phyloP scores from a whole-genome alignment of 2,888 invertebrate species.

The Drosophila kanekoi region DNA sequence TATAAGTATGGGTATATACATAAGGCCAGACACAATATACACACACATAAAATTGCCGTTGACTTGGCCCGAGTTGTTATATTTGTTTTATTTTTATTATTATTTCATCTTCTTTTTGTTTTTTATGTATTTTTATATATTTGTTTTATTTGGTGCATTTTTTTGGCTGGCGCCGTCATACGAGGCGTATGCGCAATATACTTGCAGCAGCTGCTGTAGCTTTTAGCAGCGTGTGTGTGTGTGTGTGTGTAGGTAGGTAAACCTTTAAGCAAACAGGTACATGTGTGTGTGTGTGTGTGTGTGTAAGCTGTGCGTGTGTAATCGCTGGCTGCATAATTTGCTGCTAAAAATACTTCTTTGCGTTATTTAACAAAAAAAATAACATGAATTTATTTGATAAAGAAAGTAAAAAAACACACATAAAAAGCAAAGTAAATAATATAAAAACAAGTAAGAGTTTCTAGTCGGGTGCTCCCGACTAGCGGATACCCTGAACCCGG shows the following conservation, averaged over 20 bases:
- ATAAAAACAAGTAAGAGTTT: not conserved
- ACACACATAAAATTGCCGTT: constrained; percentile 27
- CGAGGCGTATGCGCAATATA: constrained; percentile 57
- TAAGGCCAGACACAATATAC: constrained; percentile 19
- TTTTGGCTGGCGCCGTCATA: constrained; percentile 52
- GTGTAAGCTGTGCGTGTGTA: constrained; percentile 39
- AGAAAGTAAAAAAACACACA: constrained; percentile 12
- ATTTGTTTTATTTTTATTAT: constrained; percentile 1
- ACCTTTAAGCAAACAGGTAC: constrained; percentile 27
- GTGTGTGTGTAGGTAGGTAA: constrained; percentile 27
- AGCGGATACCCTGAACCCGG: too few relatives aligned
- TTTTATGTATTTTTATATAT: constrained; percentile 15
- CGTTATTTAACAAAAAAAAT: constrained; percentile 30
- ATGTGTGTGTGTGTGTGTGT: constrained; percentile 20
- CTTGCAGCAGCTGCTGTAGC: constrained; percentile 45
- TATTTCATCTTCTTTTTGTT: constrained; percentile 1
- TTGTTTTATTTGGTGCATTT: constrained; percentile 41
- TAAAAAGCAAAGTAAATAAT: constrained; percentile 15
- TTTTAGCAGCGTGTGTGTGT: constrained; percentile 27
- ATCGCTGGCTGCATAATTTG: constrained; percentile 59
- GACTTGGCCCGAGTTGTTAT: constrained; percentile 18
- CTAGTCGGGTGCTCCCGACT: too few relatives aligned
- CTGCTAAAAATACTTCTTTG: constrained; percentile 74
- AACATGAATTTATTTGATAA: not conserved
- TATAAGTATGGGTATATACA: constrained; percentile 7